Base-by-base conservation (phyloP, 2,113 vertebrate genomes). In the Sturnus vulgaris region DNA sequence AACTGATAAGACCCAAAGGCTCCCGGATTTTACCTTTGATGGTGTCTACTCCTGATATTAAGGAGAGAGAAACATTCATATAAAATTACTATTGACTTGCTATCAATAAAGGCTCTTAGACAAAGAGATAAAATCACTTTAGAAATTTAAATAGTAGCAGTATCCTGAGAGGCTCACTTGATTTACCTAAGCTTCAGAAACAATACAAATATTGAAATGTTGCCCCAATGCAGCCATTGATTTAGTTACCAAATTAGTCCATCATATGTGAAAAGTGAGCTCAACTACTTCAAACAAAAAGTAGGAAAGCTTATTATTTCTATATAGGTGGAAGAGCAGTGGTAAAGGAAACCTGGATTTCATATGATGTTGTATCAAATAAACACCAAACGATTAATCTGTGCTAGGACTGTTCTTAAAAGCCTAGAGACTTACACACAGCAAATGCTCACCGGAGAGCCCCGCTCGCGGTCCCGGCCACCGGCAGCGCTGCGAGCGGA, bases 1-100 rank as follows among this genome's bases (percentile, higher is more conserved):
- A 52, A 40, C 0, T 1, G 28, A 0, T 39, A 57, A 68, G 28
- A 25, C 18, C 61, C 30, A 68, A 75, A 68, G 2, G 0, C 27
- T 68, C 31, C 8, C 25, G 52, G n/a, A 12, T 84, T 71, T 12
- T 68, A 12, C 61, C 50, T 78, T 61, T 76, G 39, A 14, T 50
- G 21, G 2, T 76, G n/a, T 15, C 46, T 72, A 19, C 27, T 82
- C 23, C 70, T 69, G 31, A 50, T 40, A 37, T 2, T 4, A 76
- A 73, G 81, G 12, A 65, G 13, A 52, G 4, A 33, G 23, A 76
- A 92, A 79, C 52, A 71, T 4, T 22, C 44, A 57, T n/a, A 52
- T 22, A 33, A 92, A 69, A 42, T 59, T 0, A 31, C 18, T 68
- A 5, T 31, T 91, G 40, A 49, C 25, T 71, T 79, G 16, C 17